A percentile compares a stretch with the other conserved stretches of the same genome.
Evolutionary conservation across 2,888 invertebrate genomes (phyloP).

Genomic region (Pomacea canaliculata): DNA sequence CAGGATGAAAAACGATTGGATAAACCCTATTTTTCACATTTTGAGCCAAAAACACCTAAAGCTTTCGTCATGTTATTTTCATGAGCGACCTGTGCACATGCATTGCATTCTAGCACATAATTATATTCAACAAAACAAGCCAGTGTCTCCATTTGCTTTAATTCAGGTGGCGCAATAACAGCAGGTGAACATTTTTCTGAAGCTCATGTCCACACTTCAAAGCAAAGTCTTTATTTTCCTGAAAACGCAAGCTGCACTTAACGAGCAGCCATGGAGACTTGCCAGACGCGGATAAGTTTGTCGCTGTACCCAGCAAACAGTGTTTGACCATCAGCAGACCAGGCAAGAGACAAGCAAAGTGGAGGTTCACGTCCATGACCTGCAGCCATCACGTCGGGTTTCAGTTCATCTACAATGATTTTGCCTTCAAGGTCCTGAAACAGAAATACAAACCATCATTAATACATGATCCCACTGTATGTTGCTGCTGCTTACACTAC

Average conservation of each 20-base stretch:
- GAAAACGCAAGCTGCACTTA: background rate
- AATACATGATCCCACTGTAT: background rate
- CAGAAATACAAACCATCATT: background rate
- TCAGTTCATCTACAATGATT: conserved; percentile 98
- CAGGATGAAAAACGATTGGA: too few species aligned
- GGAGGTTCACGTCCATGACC: conserved; percentile 89
- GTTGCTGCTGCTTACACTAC: background rate
- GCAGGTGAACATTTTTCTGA: too few species aligned
- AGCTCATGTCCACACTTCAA: too few species aligned
- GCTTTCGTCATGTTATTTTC: too few species aligned
- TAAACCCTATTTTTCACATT: too few species aligned
- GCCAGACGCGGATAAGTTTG: conserved; percentile 98
- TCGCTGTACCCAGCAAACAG: conserved; percentile 99
- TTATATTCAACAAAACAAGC: too few species aligned
- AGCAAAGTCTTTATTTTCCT: too few species aligned
- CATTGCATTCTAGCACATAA: too few species aligned
- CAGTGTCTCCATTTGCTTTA: too few species aligned
- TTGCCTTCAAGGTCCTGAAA: conserved; percentile 95
- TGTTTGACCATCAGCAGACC: conserved; percentile 99
- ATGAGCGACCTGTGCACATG: too few species aligned
- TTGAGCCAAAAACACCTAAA: too few species aligned
- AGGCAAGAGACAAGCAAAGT: conserved; percentile 95
- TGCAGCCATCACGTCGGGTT: conserved; percentile 89
- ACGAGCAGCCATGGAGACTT: conserved; percentile 76
- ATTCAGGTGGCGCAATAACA: too few species aligned